Base-by-base conservation (phyloP, 2,113 vertebrate species). In the Jacana jacana region DNA sequence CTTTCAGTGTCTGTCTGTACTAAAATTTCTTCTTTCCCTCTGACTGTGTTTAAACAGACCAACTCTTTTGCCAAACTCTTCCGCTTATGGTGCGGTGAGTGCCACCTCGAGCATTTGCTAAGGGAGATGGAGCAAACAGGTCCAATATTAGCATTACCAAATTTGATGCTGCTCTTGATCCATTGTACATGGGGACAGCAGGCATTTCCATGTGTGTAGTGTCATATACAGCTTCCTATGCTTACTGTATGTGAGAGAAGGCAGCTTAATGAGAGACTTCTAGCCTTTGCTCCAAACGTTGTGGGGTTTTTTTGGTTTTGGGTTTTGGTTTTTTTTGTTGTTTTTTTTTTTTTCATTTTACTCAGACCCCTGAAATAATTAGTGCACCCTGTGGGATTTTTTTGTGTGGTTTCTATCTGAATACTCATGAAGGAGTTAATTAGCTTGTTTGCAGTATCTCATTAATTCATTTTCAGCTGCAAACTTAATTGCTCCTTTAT, bases 371-470 rank as follows among this genome's bases (percentile, higher is more conserved):
- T 90, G 89, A 91, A 95, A 69, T 97, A 96, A 94, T 89, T 96
- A 82, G 72, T 0, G 0, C 23, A 71, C 82, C 58, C 93, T 78
- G 72, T 94, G 88, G 78, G 8, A 27, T 90, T 94, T 95, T 92
- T 96, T 95, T 92, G 76, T 93, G 92, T 76, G 96, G 91, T 94
- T 97, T 96, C 93, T 96, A 42, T 92, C 92, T 95, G 92, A 96
- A 96, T 95, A 94, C 90, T 66, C 92, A 85, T 81, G 92, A 96
- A 96, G 85, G 82, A 94, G 92, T 97, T 96, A 96, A 96, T 94
- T 93, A 94, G 82, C 69, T 94, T 79, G 81, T 97, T 96, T 96
- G 91, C 86, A 94, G 70, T 93, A 92, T 95, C 95, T 96, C 79
- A 85, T 96, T 96, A 93, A 94, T 93, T 96, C 91, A 93, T 97